phyloP scores from a whole-genome alignment of 2,797 vertebrate species.

The Characodon lateralis region DNA sequence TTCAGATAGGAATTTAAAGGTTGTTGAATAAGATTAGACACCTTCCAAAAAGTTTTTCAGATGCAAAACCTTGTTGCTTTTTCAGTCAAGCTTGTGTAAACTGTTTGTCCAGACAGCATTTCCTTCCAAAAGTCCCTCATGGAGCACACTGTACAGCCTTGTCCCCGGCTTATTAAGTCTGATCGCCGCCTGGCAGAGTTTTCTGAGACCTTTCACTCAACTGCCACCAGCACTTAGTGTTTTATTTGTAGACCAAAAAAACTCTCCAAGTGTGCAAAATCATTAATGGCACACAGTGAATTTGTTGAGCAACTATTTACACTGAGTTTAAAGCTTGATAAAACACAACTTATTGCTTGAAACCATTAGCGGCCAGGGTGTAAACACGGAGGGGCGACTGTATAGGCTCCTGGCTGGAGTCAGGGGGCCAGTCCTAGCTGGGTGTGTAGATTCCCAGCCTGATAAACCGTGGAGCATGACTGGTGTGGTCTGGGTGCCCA shows the following conservation, averaged over 20 bases:
- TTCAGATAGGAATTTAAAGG: neutral
- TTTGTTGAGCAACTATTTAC: constrained; percentile 73
- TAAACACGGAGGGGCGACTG: constrained; percentile 54
- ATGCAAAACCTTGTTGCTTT: constrained; percentile 11
- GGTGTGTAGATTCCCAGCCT: constrained; percentile 64
- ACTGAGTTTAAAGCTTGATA: constrained; percentile 69
- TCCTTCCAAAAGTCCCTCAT: constrained; percentile 43
- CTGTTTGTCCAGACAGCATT: constrained; percentile 50
- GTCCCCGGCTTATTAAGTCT: constrained; percentile 57
- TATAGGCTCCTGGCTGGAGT: constrained; percentile 46
- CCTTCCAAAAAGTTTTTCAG: constrained; percentile 37
- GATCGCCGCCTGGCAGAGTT: constrained; percentile 55
- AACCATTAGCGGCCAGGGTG: constrained; percentile 71
- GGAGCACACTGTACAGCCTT: constrained; percentile 53
- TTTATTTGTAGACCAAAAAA: constrained; percentile 62
- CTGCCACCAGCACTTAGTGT: constrained; percentile 64
- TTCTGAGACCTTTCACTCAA: constrained; percentile 65
- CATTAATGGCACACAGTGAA: constrained; percentile 65
- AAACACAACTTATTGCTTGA: constrained; percentile 71
- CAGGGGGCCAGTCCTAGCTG: constrained; percentile 45
- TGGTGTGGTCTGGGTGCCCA: constrained; percentile 61
- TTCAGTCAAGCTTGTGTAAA: constrained; percentile 30
- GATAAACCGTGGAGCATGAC: constrained; percentile 64
- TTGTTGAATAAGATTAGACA: constrained; percentile 1
- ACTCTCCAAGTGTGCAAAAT: constrained; percentile 51